Evolutionary conservation across 2,113 vertebrate genomes (phyloP), one percentile per base, ranked within the genome.

Genomic region (Tichodroma muraria): DNA sequence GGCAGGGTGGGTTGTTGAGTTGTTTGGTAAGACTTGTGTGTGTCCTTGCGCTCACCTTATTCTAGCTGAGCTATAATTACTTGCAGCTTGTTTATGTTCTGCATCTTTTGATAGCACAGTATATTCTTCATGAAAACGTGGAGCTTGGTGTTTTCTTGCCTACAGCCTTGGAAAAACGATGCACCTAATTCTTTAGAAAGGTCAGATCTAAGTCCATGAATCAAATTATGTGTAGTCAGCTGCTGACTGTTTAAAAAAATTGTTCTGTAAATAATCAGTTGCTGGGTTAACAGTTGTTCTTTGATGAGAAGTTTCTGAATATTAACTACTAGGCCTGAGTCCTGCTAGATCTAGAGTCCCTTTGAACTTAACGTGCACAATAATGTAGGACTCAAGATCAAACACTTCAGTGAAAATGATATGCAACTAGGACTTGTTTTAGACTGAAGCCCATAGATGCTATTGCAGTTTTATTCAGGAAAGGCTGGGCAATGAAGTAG

Each of bases 261-360:
- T 11, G 52, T 61, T 86, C 75, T 75, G 45, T 84, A 93, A 94
- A 86, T 90, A 93, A 79, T 79, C 70, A 90, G 49, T 60, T 79
- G 72, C 80, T 81, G 60, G 38, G 44, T 92, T 84, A 79, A 81
- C 44, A 61, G 75, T 95, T 84, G 69, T 40, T 53, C 69, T 94
- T 89, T 86, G 85, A 89, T 81, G 89, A 83, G 60, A 70, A 66
- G 31, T 81, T 68, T 84, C 64, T 90, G 76, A 86, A 90, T 92
- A 88, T 88, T 80, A 79, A 89, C 44, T 45, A 35, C 4, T 4
- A 21, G 40, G 37, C 2, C 0, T 78, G 49, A 80, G 27, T 84
- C 59, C 45, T 93, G 54, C 44, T 47, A 52, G 49, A 75, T 86
- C 31, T 64, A 11, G 19, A 90, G 24, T 78, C 60, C 68, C 77